A percentile compares a stretch with the other conserved stretches of the same genome.
phyloP scores from a whole-genome alignment of 2,113 vertebrate genomes.

The Psittacula cyanocephala region DNA sequence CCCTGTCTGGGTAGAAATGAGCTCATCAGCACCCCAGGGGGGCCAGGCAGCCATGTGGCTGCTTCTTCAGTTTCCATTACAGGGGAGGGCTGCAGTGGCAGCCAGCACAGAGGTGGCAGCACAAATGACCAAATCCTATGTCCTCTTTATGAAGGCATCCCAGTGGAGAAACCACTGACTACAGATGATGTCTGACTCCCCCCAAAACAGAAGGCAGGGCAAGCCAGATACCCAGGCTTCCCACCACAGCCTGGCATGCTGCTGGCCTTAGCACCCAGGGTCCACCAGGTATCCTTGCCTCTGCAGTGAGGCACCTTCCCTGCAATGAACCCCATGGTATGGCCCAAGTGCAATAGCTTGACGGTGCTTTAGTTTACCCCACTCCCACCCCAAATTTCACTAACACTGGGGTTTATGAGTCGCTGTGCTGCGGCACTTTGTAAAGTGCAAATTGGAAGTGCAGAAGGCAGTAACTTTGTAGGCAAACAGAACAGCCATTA shows the following conservation, averaged over 20 bases:
- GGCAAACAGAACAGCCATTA: neutral
- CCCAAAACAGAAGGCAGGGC: neutral
- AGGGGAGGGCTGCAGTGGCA: fast-evolving
- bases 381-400: neutral
- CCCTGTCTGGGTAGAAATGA: neutral
- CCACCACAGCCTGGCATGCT: neutral
- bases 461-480: neutral
- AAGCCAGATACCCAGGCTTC: neutral
- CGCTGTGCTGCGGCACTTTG: neutral
- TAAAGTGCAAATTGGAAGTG: neutral
- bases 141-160: neutral
- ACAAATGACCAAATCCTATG: neutral
- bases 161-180: neutral
- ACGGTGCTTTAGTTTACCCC: neutral
- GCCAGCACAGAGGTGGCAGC: neutral
- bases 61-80: neutral
- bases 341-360: neutral
- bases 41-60: neutral
- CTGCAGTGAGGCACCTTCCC: neutral
- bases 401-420: neutral
- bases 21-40: neutral
- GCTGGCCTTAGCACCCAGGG: neutral
- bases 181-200: neutral
- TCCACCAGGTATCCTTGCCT: fast-evolving
- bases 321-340: neutral